Evolutionary conservation across 2,888 invertebrate genomes (phyloP), one percentile per base, ranked within the genome.

Genomic region (Brachypalpus laphriformis): DNA sequence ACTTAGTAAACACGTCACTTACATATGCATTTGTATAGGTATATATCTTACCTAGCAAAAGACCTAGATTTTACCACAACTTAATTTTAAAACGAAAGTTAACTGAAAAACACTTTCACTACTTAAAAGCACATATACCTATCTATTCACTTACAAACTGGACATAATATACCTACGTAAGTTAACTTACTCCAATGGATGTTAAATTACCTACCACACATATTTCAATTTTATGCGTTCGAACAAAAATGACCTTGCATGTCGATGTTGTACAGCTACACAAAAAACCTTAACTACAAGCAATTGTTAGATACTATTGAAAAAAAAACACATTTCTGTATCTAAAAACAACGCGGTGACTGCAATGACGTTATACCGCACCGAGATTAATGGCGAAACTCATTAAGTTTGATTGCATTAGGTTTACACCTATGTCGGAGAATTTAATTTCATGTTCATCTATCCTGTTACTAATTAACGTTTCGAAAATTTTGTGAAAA

Each of bases 361-460:
- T 45, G 61, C 28, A 45, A 28, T 34, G 9, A 9, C 22, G 45
- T 37, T 16, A 28, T 28, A 8, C 61, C 16, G n/a, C 42, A 31
- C 22, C n/a, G 4, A 70, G 31, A 70, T 56, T 45, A 57, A 70
- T 57, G 57, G 18, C 54, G 34, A 57, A 70, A 57, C 70, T 56
- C 56, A 70, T 70, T 70, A 70, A 57, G 54, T 47, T 11, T 57
- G 57, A 57, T 42, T 57, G 70, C 70, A 70, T 31, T 57, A 8
- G 42, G 54, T 9, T 54, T 56, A 56, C 42, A 56, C 42, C 66
- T 34, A 51, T 51, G 22, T 1, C 28, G 14, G 45, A 18, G 18
- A 47, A 63, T 47, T 56, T 18, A 45, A 31, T 45, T 45, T 47
- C n/a, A 20, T 20, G 31, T 20, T 31, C 47, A 47, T 63, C 16